phyloP scores from a whole-genome alignment of 1,140 invertebrate genomes.

The Copidosoma floridanum region DNA sequence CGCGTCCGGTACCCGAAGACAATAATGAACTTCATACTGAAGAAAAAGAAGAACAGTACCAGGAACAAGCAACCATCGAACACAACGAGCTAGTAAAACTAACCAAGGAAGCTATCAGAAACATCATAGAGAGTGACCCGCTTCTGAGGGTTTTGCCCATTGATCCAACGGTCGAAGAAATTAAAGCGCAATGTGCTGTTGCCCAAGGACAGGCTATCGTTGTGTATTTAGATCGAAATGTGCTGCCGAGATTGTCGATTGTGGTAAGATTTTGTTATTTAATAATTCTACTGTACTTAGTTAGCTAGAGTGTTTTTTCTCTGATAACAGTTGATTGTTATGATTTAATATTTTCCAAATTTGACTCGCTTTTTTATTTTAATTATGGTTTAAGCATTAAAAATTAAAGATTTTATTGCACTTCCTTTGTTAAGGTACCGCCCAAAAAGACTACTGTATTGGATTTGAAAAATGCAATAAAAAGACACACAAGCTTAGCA shows the following conservation, averaged over 20 bases:
- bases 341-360: too few species aligned
- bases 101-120: slow-evolving; percentile 46
- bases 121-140: slow-evolving; percentile 51
- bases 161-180: slow-evolving; percentile 51
- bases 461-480: slow-evolving; percentile 50
- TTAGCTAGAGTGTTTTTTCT: too few species aligned
- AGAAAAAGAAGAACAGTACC: not conserved
- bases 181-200: slow-evolving; percentile 50
- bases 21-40: too few species aligned
- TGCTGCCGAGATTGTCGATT: slow-evolving; percentile 45
- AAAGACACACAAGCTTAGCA: slow-evolving; percentile 45
- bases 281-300: not conserved
- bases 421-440: slow-evolving; percentile 40
- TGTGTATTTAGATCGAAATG: slow-evolving; percentile 46
- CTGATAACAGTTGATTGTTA: too few species aligned
- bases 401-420: slow-evolving; percentile 1
- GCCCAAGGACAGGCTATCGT: slow-evolving; percentile 53
- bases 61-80: slow-evolving; percentile 22
- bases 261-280: slow-evolving; percentile 40
- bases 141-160: slow-evolving; percentile 43
- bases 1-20: too few species aligned
- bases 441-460: slow-evolving; percentile 46
- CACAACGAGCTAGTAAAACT: slow-evolving; percentile 49
- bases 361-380: too few species aligned
- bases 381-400: too few species aligned